Evolutionary conservation across 1,140 invertebrate species (phyloP).

Genomic region (Neocloeon triangulifer): DNA sequence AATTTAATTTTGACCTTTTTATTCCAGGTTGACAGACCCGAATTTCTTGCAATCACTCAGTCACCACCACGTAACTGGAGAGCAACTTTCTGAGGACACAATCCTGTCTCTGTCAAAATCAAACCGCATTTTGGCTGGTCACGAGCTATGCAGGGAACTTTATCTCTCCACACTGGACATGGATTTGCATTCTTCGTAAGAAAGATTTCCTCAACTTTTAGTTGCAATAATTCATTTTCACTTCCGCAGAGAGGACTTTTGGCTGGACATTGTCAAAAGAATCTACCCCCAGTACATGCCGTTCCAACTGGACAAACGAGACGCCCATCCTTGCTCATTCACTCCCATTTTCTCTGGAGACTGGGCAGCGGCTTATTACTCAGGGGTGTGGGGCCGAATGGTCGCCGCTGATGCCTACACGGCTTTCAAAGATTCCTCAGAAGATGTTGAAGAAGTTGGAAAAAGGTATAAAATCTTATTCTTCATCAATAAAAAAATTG

Average conservation of each 20-base stretch:
- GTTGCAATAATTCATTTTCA: neutral
- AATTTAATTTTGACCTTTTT: too few relatives aligned
- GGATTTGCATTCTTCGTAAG: conserved; percentile 34
- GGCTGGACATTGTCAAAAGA: conserved; percentile 47
- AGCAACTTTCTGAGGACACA: conserved; percentile 38
- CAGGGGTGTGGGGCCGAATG: conserved; percentile 59
- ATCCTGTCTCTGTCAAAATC: conserved; percentile 36
- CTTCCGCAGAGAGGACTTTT: conserved; percentile 33
- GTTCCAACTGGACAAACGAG: conserved; percentile 45
- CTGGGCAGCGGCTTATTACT: conserved; percentile 53
- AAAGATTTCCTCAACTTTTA: neutral
- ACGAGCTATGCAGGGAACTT: conserved; percentile 54
- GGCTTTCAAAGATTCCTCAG: conserved; percentile 51
- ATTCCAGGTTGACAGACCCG: conserved; percentile 35
- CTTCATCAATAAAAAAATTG: too few relatives aligned
- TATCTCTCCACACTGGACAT: conserved; percentile 71
- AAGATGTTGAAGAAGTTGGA: conserved; percentile 13
- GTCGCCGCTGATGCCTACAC: conserved; percentile 73
- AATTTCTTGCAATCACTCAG: conserved; percentile 41
- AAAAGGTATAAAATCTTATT: conserved; percentile 19
- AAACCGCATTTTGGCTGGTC: conserved; percentile 49
- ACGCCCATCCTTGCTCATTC: conserved; percentile 60
- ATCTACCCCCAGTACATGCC: conserved; percentile 57
- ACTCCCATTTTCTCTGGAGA: conserved; percentile 43
- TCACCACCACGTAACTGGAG: conserved; percentile 45